Evolutionary conservation across 2,797 vertebrate species (phyloP).

Genomic region (Rhinatrema bivittatum): DNA sequence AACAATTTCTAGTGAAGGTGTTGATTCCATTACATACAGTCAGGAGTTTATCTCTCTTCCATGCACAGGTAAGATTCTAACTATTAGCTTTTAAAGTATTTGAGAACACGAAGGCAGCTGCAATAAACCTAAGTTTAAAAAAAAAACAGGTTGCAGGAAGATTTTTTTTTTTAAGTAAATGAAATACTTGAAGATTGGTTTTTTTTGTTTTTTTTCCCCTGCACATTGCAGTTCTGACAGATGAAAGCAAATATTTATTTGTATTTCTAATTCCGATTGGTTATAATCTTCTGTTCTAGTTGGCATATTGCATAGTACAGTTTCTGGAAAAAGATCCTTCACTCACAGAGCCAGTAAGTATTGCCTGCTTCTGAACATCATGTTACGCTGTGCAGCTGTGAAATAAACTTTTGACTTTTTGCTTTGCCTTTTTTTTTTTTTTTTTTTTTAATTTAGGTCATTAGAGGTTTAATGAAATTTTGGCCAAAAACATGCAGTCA

Average conservation of each 20-base stretch:
- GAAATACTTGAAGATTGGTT: no score
- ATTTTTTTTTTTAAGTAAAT: no score
- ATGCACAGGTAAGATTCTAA: conserved; percentile 80
- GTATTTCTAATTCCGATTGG: conserved; percentile 19
- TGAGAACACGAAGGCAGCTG: no score
- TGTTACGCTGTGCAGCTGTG: background rate
- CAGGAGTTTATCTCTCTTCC: conserved; percentile 96
- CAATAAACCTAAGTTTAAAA: no score
- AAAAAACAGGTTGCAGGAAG: no score
- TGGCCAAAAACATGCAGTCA: conserved; percentile 99
- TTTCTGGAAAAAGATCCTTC: conserved; percentile 98
- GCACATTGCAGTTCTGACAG: no score
- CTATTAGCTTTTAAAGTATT: no score
- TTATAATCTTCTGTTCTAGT: conserved; percentile 56
- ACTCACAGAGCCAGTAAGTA: conserved; percentile 93
- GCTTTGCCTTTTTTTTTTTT: conserved; percentile 15
- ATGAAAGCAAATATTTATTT: no score
- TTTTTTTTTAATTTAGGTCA: conserved; percentile 69
- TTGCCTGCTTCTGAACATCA: conserved; percentile 3
- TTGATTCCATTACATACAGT: conserved; percentile 96
- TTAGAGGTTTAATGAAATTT: conserved; percentile 97
- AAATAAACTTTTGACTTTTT: conserved; percentile 7
- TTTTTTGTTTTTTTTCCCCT: no score
- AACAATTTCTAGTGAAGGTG: conserved; percentile 98
- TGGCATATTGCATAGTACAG: conserved; percentile 99